Base-by-base conservation (phyloP, 2,888 invertebrate genomes). In the Willowsia nigromaculata region DNA sequence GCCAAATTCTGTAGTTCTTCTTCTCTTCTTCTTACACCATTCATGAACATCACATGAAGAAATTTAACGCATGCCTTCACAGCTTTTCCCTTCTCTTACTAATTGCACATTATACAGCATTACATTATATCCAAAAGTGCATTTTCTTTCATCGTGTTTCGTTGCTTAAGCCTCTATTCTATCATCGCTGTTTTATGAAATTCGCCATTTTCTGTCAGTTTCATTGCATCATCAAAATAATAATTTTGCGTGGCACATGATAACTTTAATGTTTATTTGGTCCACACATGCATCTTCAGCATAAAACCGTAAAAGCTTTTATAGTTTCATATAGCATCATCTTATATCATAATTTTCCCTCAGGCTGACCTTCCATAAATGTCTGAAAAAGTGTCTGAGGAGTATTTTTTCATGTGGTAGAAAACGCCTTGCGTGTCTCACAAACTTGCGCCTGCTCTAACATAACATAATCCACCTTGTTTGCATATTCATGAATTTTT, bases 401-500 rank as follows among this genome's bases (percentile, higher is more conserved):
- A 40, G 27, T 25, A 22, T 50, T 65, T 56, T 76, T 62, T 62
- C 40, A 25, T 81, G 81, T 43, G 81, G 43, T 81, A 81, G 81
- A 62, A 65, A 65, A 68, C 82, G 68, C 68, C 65, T 82, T 68
- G 65, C 62, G 47, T 47, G 65, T 43, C 43, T 65, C 43, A 68
- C 47, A 37, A 82, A 56, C 62, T 68, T 82, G 50, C 43, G 62
- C 82, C 43, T 68, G 47, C 30, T 47, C 68, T 68, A 47, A 68
- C 68, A 33, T 68, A 65, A 65, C 65, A 65, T 74, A 74, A 47
- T 71, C 71, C 71, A 33, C 56, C 74, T 85, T 85, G 76, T 85
- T 85, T 85, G 65, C 85, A 85, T 85, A 85, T 85, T 85, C 85
- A 85, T 76, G 78, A 85, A 62, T 78, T 78, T 85, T 78, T 85